Conservation (phyloP, 2,113 vertebrate species). For the Malurus melanocephalus region DNA sequence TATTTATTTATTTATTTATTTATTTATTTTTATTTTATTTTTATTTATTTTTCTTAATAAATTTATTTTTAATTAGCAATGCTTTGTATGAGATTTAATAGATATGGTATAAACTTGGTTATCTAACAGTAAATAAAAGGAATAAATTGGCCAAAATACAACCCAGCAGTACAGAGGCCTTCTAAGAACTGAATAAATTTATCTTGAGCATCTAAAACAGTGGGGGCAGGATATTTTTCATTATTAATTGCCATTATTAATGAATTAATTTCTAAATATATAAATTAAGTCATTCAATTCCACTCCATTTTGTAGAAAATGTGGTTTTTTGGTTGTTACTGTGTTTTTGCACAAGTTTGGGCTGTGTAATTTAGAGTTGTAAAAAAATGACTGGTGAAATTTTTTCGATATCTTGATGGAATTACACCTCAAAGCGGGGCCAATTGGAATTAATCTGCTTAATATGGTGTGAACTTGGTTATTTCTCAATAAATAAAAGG, state of each 20-base stretch:
- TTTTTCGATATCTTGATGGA: not conserved
- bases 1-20: too few species aligned
- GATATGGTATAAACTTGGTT: not conserved
- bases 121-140: not conserved
- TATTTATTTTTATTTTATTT: too few species aligned
- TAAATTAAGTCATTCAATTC: not conserved
- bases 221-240: not conserved
- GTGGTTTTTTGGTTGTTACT: not conserved
- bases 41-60: too few species aligned
- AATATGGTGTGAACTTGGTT: not conserved
- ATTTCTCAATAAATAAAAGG: not conserved
- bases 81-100: not conserved
- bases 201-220: not conserved
- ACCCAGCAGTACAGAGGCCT: not conserved
- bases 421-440: not conserved
- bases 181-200: not conserved
- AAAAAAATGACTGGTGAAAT: not conserved
- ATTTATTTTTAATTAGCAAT: not conserved
- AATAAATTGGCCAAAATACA: not conserved
- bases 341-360: not conserved
- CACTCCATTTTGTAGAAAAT: not conserved
- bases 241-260: not conserved
- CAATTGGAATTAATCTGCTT: not conserved
- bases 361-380: not conserved
- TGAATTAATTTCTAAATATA: accelerated